phyloP scores from a whole-genome alignment of 2,888 invertebrate genomes.

The Gymnosoma rotundatum region DNA sequence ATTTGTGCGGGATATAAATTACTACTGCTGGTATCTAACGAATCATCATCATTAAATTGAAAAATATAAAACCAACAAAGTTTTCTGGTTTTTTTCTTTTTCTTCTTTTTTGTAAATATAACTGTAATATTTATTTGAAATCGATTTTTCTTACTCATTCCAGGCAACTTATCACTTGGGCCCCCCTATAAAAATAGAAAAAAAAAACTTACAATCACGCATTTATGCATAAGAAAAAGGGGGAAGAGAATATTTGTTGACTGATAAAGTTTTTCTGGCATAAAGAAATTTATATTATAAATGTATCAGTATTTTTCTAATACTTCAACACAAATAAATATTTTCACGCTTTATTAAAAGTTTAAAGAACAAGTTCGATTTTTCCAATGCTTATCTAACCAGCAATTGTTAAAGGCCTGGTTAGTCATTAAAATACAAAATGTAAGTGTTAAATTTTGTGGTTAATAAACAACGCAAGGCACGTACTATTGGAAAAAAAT shows the following conservation, averaged over 20 bases:
- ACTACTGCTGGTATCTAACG: constrained; percentile 38
- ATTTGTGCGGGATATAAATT: constrained; percentile 37
- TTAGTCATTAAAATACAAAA: constrained; percentile 58
- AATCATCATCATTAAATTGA: constrained; percentile 48
- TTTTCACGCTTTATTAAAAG: constrained; percentile 70
- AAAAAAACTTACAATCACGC: constrained; percentile 6
- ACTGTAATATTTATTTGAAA: constrained; percentile 66
- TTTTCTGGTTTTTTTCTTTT: constrained; percentile 3
- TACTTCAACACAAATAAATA: constrained; percentile 64
- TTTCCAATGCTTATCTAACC: constrained; percentile 27
- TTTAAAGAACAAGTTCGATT: constrained; percentile 38
- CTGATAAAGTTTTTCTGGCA: constrained; percentile 40
- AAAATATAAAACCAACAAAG: constrained; percentile 48
- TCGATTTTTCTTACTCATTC: constrained; percentile 52
- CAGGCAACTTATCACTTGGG: neutral
- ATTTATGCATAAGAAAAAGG: neutral
- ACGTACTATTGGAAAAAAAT: constrained; percentile 52
- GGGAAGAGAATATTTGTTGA: neutral
- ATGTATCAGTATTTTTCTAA: constrained; percentile 1
- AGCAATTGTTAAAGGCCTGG: constrained; percentile 60
- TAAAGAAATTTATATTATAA: constrained; percentile 30
- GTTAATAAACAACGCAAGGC: constrained; percentile 66
- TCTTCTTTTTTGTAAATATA: constrained; percentile 44
- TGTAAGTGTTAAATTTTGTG: constrained; percentile 66
- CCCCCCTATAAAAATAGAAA: neutral